Conservation (phyloP, 1,140 invertebrate genomes). For the Zaprionus tsacasi region DNA sequence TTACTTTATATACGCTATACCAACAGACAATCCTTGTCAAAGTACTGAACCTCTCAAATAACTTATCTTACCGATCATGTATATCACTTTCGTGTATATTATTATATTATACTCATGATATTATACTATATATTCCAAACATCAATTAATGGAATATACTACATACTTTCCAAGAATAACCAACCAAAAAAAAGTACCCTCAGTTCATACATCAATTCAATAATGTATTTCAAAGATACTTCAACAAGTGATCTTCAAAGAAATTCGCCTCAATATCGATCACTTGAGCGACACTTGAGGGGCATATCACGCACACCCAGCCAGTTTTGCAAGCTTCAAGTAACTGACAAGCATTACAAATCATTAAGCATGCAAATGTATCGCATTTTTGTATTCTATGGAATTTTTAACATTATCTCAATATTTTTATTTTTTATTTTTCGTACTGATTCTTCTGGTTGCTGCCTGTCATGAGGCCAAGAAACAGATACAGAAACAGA, state of each 20-base stretch:
- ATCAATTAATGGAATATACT: not conserved
- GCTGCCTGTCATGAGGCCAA: conserved; percentile 64
- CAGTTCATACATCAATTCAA: not conserved
- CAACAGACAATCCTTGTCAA: not conserved
- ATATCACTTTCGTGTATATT: not conserved
- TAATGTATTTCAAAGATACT: conserved; percentile 8
- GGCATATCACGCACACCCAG: conserved; percentile 8
- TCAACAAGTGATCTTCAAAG: not conserved
- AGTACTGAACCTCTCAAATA: not conserved
- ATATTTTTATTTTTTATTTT: too few relatives aligned
- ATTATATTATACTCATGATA: not conserved
- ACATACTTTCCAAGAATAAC: not conserved
- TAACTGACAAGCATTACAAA: conserved; percentile 68
- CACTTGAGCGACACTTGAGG: conserved; percentile 26
- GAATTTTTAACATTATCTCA: conserved; percentile 34
- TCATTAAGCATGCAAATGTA: conserved; percentile 59
- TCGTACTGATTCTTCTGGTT: not conserved
- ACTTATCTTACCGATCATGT: not conserved
- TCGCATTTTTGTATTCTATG: conserved; percentile 44
- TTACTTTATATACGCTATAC: not conserved
- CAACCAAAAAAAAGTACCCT: not conserved
- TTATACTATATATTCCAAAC: too few relatives aligned
- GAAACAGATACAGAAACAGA: conserved; percentile 69
- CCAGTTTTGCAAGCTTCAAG: conserved; percentile 14
- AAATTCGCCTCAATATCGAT: conserved; percentile 39